Evolutionary conservation across 2,797 vertebrate species (phyloP).

Genomic region (Manis javanica): DNA sequence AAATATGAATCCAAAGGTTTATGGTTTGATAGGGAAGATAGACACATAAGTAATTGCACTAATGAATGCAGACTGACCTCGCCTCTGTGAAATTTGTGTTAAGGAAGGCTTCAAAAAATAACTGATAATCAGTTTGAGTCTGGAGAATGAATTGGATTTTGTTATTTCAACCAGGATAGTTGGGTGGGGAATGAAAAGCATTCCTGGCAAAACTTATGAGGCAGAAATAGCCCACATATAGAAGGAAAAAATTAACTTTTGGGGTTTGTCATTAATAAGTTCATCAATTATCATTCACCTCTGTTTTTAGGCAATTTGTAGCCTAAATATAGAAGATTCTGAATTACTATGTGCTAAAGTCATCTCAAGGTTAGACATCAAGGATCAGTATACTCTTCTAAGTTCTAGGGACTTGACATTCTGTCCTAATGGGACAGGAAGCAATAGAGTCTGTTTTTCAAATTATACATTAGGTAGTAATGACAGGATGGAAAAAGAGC

Average conservation of each 20-base stretch:
- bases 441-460: background rate
- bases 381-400: background rate
- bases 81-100: slow-evolving; percentile 13
- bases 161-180: background rate
- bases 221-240: background rate
- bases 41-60: slow-evolving; percentile 8
- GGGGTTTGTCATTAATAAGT: background rate
- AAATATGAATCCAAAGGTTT: slow-evolving; percentile 54
- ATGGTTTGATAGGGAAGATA: background rate
- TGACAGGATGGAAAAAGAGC: background rate
- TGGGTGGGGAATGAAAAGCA: background rate
- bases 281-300: background rate
- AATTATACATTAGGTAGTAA: background rate
- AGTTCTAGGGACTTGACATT: background rate
- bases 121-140: slow-evolving; percentile 1
- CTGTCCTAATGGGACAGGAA: background rate
- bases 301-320: background rate
- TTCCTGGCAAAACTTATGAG: background rate
- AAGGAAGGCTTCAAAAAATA: background rate
- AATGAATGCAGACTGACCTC: background rate
- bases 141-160: slow-evolving; percentile 4
- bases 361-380: background rate
- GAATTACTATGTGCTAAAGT: background rate
- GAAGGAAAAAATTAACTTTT: background rate
- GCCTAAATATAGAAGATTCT: background rate